Conservation (phyloP, 2,113 vertebrate genomes). For the Puntigrus tetrazona region DNA sequence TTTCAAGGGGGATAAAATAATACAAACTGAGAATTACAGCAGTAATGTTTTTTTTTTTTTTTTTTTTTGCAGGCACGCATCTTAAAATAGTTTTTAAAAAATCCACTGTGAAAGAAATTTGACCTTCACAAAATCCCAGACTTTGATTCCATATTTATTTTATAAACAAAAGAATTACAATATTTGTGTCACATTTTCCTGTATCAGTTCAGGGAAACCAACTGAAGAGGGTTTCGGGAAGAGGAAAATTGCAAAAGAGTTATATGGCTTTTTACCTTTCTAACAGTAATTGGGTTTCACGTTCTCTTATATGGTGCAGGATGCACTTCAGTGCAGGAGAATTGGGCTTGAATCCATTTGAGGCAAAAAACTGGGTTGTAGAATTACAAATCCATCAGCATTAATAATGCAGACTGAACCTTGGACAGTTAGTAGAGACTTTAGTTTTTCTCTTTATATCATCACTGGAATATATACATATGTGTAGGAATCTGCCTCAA, state of each 20-base stretch:
- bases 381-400: slow-evolving; percentile 13
- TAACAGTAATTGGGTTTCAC: background rate
- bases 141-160: background rate
- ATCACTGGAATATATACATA: background rate
- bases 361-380: background rate
- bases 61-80: background rate
- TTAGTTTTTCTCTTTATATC: background rate
- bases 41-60: background rate
- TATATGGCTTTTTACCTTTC: background rate
- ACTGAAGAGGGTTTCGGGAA: background rate
- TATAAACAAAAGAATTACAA: slow-evolving; percentile 5
- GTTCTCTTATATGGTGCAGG: background rate
- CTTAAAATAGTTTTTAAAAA: background rate
- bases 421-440: background rate
- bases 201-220: background rate
- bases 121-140: background rate
- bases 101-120: background rate
- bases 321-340: background rate
- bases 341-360: background rate
- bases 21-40: background rate
- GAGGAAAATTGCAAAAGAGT: background rate
- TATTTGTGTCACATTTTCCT: background rate
- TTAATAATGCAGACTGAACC: slow-evolving; percentile 7
- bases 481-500: background rate
- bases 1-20: background rate